phyloP scores from a whole-genome alignment of 1,140 invertebrate genomes.

The Piezodorus guildinii region DNA sequence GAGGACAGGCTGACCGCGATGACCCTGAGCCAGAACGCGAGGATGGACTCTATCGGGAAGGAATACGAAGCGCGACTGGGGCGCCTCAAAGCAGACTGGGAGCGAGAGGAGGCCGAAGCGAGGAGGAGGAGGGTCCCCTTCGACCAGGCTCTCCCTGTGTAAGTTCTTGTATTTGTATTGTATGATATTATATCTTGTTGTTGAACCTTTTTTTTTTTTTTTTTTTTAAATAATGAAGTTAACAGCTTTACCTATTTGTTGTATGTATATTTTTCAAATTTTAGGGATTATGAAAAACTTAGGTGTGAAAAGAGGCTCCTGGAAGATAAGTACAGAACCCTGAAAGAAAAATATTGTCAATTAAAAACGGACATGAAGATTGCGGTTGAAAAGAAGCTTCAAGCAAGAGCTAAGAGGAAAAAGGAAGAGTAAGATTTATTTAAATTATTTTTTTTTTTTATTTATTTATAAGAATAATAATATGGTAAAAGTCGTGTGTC shows the following conservation, averaged over 20 bases:
- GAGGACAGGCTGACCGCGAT: conserved; percentile 21
- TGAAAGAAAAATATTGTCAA: conserved; percentile 70
- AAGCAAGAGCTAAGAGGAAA: conserved; percentile 24
- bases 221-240: too few species aligned
- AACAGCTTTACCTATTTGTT: too few species aligned
- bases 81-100: conserved; percentile 8
- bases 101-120: conserved; percentile 17
- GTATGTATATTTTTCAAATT: too few species aligned
- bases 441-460: background rate
- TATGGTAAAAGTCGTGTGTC: too few species aligned
- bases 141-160: background rate
- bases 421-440: conserved; percentile 17
- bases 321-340: conserved; percentile 62
- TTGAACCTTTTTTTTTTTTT: too few species aligned
- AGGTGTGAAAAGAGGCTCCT: conserved; percentile 57
- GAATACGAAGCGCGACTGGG: conserved; percentile 15
- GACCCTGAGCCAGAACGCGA: conserved; percentile 14
- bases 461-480: too few species aligned
- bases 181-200: too few species aligned
- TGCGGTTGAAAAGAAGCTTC: conserved; percentile 43
- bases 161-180: background rate
- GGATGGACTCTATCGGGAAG: conserved; percentile 12
- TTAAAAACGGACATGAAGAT: conserved; percentile 64
- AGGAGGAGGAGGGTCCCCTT: background rate
- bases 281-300: conserved; percentile 42